Percentiles rank a stretch among this genome's conserved stretches.
Conservation (phyloP, 2,888 invertebrate genomes). For the Nymphalis urticae region DNA sequence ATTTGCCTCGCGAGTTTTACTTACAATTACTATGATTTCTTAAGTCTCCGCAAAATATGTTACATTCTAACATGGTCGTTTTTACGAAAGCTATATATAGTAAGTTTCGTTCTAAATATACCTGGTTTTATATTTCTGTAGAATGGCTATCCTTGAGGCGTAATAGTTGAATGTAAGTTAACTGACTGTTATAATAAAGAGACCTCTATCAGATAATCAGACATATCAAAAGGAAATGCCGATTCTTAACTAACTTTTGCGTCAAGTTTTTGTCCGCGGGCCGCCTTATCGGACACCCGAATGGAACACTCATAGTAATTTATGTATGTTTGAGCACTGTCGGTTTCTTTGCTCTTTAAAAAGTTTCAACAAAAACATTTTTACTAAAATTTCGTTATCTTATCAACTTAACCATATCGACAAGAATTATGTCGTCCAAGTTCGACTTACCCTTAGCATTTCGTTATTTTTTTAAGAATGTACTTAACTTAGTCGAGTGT, state of each 20-base stretch:
- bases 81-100: background rate
- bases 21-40: constrained; percentile 64
- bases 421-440: constrained; percentile 28
- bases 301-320: constrained; percentile 73
- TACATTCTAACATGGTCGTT: background rate
- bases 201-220: constrained; percentile 57
- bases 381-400: constrained; percentile 39
- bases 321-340: constrained; percentile 58
- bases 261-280: constrained; percentile 55
- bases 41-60: constrained; percentile 47
- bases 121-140: background rate
- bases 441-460: background rate
- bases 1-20: constrained; percentile 68
- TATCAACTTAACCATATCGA: constrained; percentile 35
- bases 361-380: constrained; percentile 30
- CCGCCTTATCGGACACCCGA: constrained; percentile 64
- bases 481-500: background rate
- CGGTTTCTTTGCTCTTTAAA: constrained; percentile 32
- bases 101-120: too few relatives aligned
- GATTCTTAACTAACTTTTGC: constrained; percentile 64
- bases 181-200: constrained; percentile 45
- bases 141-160: background rate
- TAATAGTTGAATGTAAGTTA: background rate
- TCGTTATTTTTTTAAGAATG: background rate
- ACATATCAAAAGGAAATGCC: constrained; percentile 29